Evolutionary conservation across 2,888 invertebrate genomes (phyloP), one percentile per base, ranked within the genome.

Genomic region (Drosophila seclusa): DNA sequence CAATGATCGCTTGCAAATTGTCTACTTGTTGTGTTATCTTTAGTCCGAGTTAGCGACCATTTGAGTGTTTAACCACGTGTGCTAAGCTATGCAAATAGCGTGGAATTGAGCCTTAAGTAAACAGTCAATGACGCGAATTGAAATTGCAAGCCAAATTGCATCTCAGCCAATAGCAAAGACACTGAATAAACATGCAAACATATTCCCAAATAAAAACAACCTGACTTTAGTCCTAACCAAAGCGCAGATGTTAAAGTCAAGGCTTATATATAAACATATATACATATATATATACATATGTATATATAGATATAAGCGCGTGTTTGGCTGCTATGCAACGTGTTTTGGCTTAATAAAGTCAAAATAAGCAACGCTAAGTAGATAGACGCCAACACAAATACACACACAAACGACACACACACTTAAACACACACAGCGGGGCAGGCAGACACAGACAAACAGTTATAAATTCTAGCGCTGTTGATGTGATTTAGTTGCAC

Each of bases 401-500:
- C 71, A 69, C 70, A 68, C 52, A 66, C 68, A 69, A 21, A 36
- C 40, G 29, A 60, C 29, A 57, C 29, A 53, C n/a, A 49, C 11
- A 57, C 31, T 53, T 53, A 55, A 42, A 66, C 36, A 68, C 34
- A 76, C 6, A 60, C 16, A 54, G 49, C 32, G 10, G 31, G 29
- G 29, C 5, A 61, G 36, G 32, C 42, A 67, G 48, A 57, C 62
- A 57, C 52, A 63, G 69, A 76, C 72, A 83, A 73, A 77, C 80
- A 87, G 86, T 87, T 87, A 89, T 87, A 87, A 89, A 87, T 87
- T 87, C 80, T 68, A 70, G 76, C 87, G 84, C 82, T 82, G 87
- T 78, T 87, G 87, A 89, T 89, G 89, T 87, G 87, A 87, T 87
- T 87, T 87, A 87, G 78, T 89, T 85, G 85, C 89, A 89, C 87